These are phyloP conservation scores for Peromyscus attwateri DNA, from an alignment of 2,797 vertebrate genomes.

Conservation along the genomic window DNA sequence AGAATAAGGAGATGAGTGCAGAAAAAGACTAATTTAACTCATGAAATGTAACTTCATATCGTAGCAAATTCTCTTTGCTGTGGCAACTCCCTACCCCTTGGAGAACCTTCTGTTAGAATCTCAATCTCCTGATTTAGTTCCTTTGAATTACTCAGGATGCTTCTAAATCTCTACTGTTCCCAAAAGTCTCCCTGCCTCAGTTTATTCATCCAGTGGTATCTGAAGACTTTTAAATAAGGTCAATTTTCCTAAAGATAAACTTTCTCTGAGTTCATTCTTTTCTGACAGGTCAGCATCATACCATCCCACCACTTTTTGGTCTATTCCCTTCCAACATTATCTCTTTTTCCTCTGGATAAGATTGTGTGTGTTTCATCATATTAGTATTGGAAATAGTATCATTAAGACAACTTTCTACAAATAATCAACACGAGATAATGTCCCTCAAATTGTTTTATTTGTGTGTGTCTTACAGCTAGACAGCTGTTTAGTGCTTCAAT, in stretches of 20 bases:
- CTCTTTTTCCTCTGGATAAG: neutral
- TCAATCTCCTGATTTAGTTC: neutral
- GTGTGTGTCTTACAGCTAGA: neutral
- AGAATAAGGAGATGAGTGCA: neutral
- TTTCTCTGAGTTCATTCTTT: neutral
- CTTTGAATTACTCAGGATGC: neutral
- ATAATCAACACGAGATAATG: neutral
- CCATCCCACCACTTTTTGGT: neutral
- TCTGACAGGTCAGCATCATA: neutral
- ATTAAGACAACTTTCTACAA: neutral
- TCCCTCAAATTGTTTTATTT: neutral
- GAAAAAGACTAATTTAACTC: neutral
- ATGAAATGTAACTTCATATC: neutral
- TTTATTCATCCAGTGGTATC: neutral
- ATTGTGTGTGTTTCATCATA: neutral
- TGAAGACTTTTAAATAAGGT: neutral
- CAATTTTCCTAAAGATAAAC: neutral
- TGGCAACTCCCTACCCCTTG: neutral
- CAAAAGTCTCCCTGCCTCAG: neutral
- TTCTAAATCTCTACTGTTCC: neutral
- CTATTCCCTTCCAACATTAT: neutral
- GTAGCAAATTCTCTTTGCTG: neutral
- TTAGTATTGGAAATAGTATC: neutral
- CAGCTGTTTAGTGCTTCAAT: neutral
- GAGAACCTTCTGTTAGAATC: neutral